phyloP scores from a whole-genome alignment of 2,113 vertebrate species.

The Phylloscopus trochilus region DNA sequence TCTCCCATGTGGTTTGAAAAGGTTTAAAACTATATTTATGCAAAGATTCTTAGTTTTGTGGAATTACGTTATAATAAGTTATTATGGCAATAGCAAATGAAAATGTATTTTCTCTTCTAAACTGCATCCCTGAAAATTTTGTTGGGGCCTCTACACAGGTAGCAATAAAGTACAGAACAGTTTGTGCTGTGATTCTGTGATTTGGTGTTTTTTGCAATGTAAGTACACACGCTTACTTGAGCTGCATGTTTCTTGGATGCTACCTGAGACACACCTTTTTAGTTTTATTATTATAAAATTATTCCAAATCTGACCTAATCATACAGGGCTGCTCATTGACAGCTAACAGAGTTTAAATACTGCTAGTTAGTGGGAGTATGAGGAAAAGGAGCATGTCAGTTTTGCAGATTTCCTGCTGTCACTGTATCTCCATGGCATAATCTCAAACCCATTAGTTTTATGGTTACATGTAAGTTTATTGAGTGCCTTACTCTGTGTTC shows the following conservation, averaged over 20 bases:
- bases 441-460: background rate
- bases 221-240: accelerated
- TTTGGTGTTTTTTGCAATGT: background rate
- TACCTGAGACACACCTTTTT: background rate
- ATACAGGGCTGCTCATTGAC: background rate
- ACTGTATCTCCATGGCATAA: background rate
- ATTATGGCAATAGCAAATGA: background rate
- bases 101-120: background rate
- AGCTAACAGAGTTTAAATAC: background rate
- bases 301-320: background rate
- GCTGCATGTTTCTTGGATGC: background rate
- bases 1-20: background rate
- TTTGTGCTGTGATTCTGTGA: background rate
- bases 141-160: accelerated
- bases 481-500: background rate
- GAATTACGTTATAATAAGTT: too few relatives aligned
- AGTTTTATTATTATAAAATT: background rate
- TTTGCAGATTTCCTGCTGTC: background rate
- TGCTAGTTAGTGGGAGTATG: background rate
- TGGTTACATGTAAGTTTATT: background rate
- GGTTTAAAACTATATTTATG: background rate
- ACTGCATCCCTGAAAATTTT: background rate
- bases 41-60: background rate
- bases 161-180: background rate
- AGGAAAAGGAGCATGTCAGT: background rate